These are phyloP conservation scores for Allobates femoralis DNA, from an alignment of 2,797 vertebrate genomes.

Conservation along the genomic window DNA sequence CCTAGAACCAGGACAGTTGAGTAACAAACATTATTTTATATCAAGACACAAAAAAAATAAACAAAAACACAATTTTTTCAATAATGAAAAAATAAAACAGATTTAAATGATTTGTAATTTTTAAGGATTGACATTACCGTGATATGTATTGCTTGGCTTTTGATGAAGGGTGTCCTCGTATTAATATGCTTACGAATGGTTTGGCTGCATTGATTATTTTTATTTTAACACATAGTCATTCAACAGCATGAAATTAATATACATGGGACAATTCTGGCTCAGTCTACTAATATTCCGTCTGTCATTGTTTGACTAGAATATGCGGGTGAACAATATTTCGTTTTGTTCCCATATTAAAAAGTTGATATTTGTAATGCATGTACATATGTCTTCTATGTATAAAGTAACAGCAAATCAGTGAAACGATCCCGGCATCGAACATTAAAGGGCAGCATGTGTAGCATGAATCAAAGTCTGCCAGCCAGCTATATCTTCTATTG, in stretches of 20 bases:
- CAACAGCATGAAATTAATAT: constrained; percentile 55
- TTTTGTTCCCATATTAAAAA: constrained; percentile 22
- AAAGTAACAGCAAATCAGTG: no score
- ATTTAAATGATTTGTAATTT: background rate
- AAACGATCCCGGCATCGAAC: no score
- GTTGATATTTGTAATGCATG: constrained; percentile 42
- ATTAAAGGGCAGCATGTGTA: no score
- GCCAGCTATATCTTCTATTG: no score
- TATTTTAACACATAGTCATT: constrained; percentile 21
- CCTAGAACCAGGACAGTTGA: no score
- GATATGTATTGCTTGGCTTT: background rate
- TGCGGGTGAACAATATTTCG: constrained; percentile 27
- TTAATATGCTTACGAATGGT: constrained; percentile 20
- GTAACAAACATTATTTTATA: background rate
- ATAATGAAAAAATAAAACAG: background rate
- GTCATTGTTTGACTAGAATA: constrained; percentile 26
- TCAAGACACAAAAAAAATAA: background rate
- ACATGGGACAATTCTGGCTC: constrained; percentile 46
- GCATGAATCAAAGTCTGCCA: no score
- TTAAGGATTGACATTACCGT: background rate
- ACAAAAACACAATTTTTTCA: no score
- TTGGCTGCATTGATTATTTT: constrained; percentile 9
- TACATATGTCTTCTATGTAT: constrained; percentile 24
- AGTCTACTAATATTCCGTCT: constrained; percentile 28
- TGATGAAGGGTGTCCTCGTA: background rate